A percentile compares a stretch with the other conserved stretches of the same genome.
Conservation (phyloP, 2,888 invertebrate genomes). For the Drosophila melanosoma region DNA sequence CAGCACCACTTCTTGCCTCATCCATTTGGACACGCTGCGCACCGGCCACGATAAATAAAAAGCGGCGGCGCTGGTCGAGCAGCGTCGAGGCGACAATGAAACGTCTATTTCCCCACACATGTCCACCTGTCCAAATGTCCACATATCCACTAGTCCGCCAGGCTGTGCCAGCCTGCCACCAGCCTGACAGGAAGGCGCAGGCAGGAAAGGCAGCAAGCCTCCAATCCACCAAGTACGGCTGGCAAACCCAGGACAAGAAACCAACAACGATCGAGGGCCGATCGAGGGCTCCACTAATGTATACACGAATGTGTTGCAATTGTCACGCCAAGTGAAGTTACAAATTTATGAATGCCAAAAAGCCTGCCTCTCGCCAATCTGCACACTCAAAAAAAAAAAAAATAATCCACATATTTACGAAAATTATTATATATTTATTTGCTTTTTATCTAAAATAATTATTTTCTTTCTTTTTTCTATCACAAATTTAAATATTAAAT, state of each 20-base stretch:
- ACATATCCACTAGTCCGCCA: constrained; percentile 38
- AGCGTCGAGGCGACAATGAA: constrained; percentile 71
- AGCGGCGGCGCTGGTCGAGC: constrained; percentile 52
- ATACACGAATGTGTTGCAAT: constrained; percentile 83
- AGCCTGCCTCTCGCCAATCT: constrained; percentile 49
- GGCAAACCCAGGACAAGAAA: constrained; percentile 22
- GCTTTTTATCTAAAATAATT: not conserved
- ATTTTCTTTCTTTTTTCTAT: not conserved
- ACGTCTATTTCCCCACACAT: constrained; percentile 76
- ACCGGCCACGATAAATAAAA: constrained; percentile 75
- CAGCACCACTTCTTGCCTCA: constrained; percentile 26
- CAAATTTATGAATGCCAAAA: constrained; percentile 84
- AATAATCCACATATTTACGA: not conserved
- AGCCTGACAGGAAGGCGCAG: constrained; percentile 5
- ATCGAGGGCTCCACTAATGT: constrained; percentile 77
- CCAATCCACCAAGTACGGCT: not conserved
- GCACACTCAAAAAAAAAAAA: not conserved
- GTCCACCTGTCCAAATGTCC: constrained; percentile 30
- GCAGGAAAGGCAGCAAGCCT: constrained; percentile 1
- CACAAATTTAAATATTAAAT: fast-evolving
- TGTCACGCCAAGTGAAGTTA: constrained; percentile 84
- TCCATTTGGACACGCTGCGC: constrained; percentile 74
- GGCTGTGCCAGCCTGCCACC: constrained; percentile 2
- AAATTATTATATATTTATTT: not conserved
- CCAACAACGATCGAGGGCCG: constrained; percentile 43